These are phyloP conservation scores for Catocala nupta DNA, from an alignment of 2,888 invertebrate species.

Conservation along the genomic window DNA sequence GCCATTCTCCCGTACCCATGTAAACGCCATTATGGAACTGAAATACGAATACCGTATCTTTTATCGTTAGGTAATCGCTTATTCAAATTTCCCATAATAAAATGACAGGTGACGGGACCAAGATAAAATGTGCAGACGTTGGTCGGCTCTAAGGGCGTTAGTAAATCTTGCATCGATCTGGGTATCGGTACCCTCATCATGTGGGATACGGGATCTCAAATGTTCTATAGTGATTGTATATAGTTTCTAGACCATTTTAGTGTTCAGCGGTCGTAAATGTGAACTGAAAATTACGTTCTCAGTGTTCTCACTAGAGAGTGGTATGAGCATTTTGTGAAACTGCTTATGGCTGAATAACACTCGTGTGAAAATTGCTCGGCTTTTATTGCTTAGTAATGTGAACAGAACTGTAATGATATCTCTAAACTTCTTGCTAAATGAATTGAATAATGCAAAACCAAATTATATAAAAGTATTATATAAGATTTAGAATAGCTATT, in stretches of 20 bases:
- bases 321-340: conserved; percentile 11
- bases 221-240: conserved; percentile 10
- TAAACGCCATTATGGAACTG: conserved; percentile 38
- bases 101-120: conserved; percentile 58
- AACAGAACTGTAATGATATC: background rate
- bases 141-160: conserved; percentile 50
- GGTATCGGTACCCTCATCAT: conserved; percentile 58
- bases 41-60: conserved; percentile 40
- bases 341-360: conserved; percentile 17
- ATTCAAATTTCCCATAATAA: conserved; percentile 55
- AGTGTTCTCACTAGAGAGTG: conserved; percentile 16
- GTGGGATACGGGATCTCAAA: conserved; percentile 20
- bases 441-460: background rate
- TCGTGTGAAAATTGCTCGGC: conserved; percentile 19
- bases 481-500: too few relatives aligned
- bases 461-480: too few relatives aligned
- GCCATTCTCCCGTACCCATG: conserved; percentile 23
- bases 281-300: conserved; percentile 21
- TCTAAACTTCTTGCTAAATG: background rate
- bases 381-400: conserved; percentile 14
- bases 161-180: conserved; percentile 61
- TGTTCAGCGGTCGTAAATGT: conserved; percentile 14
- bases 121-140: conserved; percentile 56
- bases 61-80: conserved; percentile 53
- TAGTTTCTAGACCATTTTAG: conserved; percentile 21